Evolutionary conservation across 2,113 vertebrate species (phyloP), one percentile per base, ranked within the genome.

Genomic region (Aviceda subcristata): DNA sequence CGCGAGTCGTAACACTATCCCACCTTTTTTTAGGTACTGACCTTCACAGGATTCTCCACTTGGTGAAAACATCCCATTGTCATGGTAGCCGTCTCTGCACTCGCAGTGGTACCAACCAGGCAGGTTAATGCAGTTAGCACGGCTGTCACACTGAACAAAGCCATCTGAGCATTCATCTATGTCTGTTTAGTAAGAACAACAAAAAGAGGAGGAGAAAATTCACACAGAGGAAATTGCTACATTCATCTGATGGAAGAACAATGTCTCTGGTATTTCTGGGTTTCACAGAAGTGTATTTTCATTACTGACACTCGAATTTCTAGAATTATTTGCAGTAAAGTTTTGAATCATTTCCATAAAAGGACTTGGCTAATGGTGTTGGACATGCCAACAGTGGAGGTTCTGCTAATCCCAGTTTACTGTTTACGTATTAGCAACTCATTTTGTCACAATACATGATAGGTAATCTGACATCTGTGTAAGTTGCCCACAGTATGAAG

Each of bases 61-160:
- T 85, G 99, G 98, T 36, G 99, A 99, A 97, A 99, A 99, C 98
- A 99, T 98, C 84, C 99, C 99, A 97, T 99, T 99, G 98, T 99
- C 99, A 94, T 99, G 99, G 98, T 99, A 99, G 94, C 99, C 99
- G 3, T 99, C 99, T 39, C 99, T 99, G 96, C 99, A 99, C 85
- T 99, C 99, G 4, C 99, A 99, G 98, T 99, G 99, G 98, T 99
- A 99, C 99, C 99, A 99, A 23, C 99, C 99, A 34, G 99, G 99
- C 97, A 99, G 98, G 98, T 99, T 99, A 94, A 99, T 98, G 97
- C 99, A 99, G 97, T 98, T 99, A 91, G 99, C 99, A 92, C 98
- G 99, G 96, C 98, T 99, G 98, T 99, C 99, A 10, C 99, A 99
- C 96, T 99, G 99, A 91, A 99, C 99, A 96, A 99, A 99, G 88